Evolutionary conservation across 2,797 vertebrate genomes (phyloP).

Genomic region (Novumbra hubbsi): DNA sequence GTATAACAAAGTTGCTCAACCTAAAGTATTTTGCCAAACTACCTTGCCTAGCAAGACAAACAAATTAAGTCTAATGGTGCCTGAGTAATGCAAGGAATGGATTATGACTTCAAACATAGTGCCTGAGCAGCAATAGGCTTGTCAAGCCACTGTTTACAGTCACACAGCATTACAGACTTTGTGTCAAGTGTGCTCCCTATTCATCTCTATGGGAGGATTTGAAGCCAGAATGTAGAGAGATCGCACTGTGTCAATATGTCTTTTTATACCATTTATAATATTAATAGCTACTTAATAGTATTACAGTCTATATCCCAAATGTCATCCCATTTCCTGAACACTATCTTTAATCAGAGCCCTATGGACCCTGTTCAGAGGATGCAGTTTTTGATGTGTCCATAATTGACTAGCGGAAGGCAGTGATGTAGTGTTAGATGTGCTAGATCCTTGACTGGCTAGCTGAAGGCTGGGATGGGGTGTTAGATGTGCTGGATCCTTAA

Average conservation of each 20-base stretch:
- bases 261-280: neutral
- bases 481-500: conserved; percentile 7
- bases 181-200: neutral
- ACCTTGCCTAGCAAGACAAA: too few species aligned
- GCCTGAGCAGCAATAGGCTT: too few species aligned
- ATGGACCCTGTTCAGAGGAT: neutral
- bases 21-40: too few species aligned
- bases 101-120: too few species aligned
- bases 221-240: neutral
- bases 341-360: neutral
- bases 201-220: neutral
- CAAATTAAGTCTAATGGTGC: too few species aligned
- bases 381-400: too few species aligned
- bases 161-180: neutral
- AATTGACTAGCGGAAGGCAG: conserved; percentile 15
- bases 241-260: neutral
- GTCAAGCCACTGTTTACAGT: too few species aligned
- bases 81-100: too few species aligned
- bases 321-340: neutral
- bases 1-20: too few species aligned
- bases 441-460: neutral
- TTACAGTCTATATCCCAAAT: too few species aligned
- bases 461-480: conserved; percentile 12
- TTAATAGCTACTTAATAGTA: neutral
- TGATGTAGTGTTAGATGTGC: conserved; percentile 6